phyloP scores from a whole-genome alignment of 1,140 invertebrate species.

The Psix sp. region DNA sequence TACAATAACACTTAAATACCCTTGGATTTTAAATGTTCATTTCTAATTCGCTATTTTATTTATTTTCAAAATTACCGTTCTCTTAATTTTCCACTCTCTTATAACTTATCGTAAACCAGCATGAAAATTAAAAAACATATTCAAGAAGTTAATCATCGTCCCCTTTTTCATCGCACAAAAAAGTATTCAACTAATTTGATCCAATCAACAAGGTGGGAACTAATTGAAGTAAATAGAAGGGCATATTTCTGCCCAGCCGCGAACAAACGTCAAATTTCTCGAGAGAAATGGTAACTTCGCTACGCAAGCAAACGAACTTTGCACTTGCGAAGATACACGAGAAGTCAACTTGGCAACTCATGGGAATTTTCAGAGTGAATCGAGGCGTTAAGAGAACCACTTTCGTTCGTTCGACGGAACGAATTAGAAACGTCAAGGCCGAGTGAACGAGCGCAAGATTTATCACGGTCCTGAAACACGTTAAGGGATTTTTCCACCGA shows the following conservation, averaged over 20 bases:
- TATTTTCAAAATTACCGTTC: too few species aligned
- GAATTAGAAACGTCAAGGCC: conserved; percentile 37
- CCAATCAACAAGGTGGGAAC: background rate
- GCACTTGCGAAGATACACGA: conserved; percentile 16
- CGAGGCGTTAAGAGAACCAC: conserved; percentile 45
- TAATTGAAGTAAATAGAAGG: conserved; percentile 23
- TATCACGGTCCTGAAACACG: conserved; percentile 12
- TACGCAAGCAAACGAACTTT: conserved; percentile 16
- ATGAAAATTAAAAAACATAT: too few species aligned
- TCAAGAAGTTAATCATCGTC: too few species aligned
- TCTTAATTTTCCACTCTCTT: too few species aligned
- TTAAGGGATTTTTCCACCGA: too few species aligned
- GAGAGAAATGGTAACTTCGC: background rate
- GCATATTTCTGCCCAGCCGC: background rate
- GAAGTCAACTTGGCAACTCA: conserved; percentile 19
- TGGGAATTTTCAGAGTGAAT: conserved; percentile 42
- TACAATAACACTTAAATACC: too few species aligned
- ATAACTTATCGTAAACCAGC: too few species aligned
- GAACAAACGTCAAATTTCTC: conserved; percentile 19
- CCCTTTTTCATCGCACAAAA: too few species aligned
- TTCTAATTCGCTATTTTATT: too few species aligned
- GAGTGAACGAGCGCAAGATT: conserved; percentile 37
- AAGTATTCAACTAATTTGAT: too few species aligned
- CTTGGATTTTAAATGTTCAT: too few species aligned
- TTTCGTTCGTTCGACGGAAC: conserved; percentile 42